A percentile compares a stretch with the other conserved stretches of the same genome.
Conservation (phyloP, 1,140 invertebrate genomes). For the Lerema accius region DNA sequence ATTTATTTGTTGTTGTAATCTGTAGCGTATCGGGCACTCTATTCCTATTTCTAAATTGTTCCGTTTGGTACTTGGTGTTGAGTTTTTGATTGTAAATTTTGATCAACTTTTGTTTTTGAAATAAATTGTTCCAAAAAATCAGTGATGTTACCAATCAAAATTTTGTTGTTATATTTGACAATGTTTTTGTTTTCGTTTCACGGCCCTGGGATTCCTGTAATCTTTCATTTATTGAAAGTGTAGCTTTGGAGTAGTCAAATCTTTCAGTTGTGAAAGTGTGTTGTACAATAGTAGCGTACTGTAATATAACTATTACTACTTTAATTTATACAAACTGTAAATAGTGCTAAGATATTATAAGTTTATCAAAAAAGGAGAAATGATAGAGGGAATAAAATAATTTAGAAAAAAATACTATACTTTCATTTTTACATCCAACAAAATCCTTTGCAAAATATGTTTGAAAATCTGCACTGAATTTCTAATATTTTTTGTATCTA, state of each 20-base stretch:
- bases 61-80: conserved; percentile 77
- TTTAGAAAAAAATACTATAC: conserved; percentile 64
- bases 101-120: conserved; percentile 59
- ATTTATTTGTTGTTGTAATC: conserved; percentile 72
- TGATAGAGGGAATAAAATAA: conserved; percentile 81
- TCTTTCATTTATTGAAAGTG: conserved; percentile 55
- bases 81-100: conserved; percentile 57
- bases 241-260: conserved; percentile 67
- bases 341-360: conserved; percentile 77
- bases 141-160: conserved; percentile 62
- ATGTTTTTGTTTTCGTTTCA: conserved; percentile 40
- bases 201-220: conserved; percentile 51
- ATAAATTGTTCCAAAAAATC: conserved; percentile 63
- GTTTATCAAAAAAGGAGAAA: conserved; percentile 78
- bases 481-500: too few relatives aligned
- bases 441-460: too few relatives aligned
- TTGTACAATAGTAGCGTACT: conserved; percentile 80
- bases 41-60: conserved; percentile 68
- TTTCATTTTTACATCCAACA: conserved; percentile 46
- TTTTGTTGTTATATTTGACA: conserved; percentile 48
- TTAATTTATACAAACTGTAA: conserved; percentile 82
- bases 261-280: conserved; percentile 70
- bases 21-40: conserved; percentile 59
- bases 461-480: too few relatives aligned
- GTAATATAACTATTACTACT: conserved; percentile 77